Percentiles rank a stretch among this genome's conserved stretches.
Conservation (phyloP, 2,797 vertebrate genomes). For the Leptodactylus fallax region DNA sequence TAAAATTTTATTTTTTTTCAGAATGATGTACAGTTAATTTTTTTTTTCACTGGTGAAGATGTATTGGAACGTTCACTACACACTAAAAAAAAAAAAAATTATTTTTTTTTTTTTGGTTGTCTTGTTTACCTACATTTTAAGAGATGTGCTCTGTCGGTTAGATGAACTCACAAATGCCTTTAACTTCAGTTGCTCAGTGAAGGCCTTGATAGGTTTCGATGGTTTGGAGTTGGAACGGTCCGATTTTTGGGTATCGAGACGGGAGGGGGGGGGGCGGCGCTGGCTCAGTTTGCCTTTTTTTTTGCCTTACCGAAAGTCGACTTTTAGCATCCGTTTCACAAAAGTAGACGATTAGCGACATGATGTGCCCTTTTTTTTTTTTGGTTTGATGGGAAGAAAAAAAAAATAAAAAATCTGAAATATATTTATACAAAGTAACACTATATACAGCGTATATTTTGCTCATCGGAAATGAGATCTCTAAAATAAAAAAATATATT, state of each 20-base stretch:
- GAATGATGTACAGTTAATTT: conserved; percentile 18
- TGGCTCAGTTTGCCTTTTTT: conserved; percentile 50
- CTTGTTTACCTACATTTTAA: conserved; percentile 24
- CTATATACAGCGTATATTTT: conserved; percentile 60
- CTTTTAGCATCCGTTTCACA: conserved; percentile 32
- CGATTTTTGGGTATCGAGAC: conserved; percentile 6
- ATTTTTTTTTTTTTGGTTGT: conserved; percentile 18
- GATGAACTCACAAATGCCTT: conserved; percentile 57
- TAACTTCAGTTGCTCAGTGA: conserved; percentile 55
- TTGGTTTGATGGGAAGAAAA: conserved; percentile 37
- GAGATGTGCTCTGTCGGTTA: conserved; percentile 30
- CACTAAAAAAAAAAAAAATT: not conserved
- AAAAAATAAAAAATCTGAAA: conserved; percentile 42
- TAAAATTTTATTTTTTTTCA: not conserved
- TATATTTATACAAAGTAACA: conserved; percentile 61
- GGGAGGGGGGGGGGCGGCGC: not conserved
- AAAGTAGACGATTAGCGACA: conserved; percentile 37
- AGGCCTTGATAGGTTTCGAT: conserved; percentile 29
- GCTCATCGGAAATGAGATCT: conserved; percentile 51
- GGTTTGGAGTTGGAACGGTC: conserved; percentile 1
- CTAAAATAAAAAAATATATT: conserved; percentile 59
- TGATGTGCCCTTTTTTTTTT: conserved; percentile 37
- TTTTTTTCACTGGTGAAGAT: conserved; percentile 5
- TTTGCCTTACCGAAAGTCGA: conserved; percentile 58
- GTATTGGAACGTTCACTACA: conserved; percentile 34